A percentile compares a stretch with the other conserved stretches of the same genome.
phyloP scores from a whole-genome alignment of 2,113 vertebrate species.

The Sclerurus mexicanus region DNA sequence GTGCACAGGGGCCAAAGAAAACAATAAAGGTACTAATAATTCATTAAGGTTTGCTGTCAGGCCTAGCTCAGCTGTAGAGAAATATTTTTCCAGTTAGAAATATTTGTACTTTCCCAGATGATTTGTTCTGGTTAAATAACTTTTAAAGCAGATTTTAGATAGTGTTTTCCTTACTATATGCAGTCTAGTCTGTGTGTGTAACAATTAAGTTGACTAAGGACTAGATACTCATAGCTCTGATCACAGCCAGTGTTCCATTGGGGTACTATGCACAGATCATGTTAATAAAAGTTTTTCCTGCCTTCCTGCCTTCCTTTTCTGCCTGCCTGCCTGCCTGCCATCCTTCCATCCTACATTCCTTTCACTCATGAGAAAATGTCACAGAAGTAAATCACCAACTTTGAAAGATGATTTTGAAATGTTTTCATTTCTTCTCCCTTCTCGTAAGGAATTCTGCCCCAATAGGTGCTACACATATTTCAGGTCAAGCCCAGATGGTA shows the following conservation, averaged over 20 bases:
- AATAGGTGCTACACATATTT: not conserved
- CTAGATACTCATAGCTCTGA: constrained; percentile 14
- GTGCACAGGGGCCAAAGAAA: constrained; percentile 78
- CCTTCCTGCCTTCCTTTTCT: not conserved
- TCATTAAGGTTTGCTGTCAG: constrained; percentile 68
- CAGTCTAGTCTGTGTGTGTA: constrained; percentile 7
- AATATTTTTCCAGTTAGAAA: constrained; percentile 62
- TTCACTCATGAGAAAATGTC: not conserved
- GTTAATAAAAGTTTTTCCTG: not conserved
- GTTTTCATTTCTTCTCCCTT: not conserved
- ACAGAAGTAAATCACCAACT: not conserved
- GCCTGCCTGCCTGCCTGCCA: no score
- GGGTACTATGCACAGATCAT: not conserved
- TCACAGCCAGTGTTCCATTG: not conserved
- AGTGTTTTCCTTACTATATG: constrained; percentile 15
- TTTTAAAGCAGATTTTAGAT: constrained; percentile 46
- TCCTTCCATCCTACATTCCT: not conserved
- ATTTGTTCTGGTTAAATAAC: constrained; percentile 56
- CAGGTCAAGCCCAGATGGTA: not conserved
- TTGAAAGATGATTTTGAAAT: not conserved
- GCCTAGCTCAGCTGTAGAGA: constrained; percentile 62
- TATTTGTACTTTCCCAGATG: constrained; percentile 60
- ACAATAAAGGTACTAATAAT: constrained; percentile 73
- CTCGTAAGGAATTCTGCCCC: not conserved
- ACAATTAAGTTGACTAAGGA: constrained; percentile 26